Evolutionary conservation across 1,140 invertebrate genomes (phyloP).

Genomic region (Copidosoma floridanum): DNA sequence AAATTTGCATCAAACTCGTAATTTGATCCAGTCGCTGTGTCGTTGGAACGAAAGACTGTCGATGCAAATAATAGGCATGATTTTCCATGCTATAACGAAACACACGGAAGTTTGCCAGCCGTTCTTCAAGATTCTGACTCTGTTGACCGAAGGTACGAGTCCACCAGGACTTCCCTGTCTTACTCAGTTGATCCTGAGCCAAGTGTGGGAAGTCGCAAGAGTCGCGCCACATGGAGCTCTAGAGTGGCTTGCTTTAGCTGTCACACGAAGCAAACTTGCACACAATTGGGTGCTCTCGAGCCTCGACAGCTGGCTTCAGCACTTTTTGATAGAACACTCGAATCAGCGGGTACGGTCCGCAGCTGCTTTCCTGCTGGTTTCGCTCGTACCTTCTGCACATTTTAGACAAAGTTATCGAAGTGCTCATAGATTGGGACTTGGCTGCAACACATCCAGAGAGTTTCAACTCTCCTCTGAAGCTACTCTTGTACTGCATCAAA

Average conservation of each 20-base stretch:
- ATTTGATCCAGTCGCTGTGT: conserved; percentile 87
- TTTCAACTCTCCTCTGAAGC: conserved; percentile 68
- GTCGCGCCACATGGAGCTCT: conserved; percentile 85
- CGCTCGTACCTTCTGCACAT: conserved; percentile 81
- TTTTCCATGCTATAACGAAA: conserved; percentile 85
- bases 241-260: conserved; percentile 81
- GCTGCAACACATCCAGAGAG: conserved; percentile 50
- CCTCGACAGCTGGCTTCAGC: conserved; percentile 86
- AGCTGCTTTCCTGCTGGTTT: conserved; percentile 82
- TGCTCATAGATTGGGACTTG: conserved; percentile 57
- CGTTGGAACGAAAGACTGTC: conserved; percentile 86
- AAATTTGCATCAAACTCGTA: conserved; percentile 87
- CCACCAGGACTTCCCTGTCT: conserved; percentile 82
- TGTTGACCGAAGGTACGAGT: conserved; percentile 73
- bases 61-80: conserved; percentile 80
- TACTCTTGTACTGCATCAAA: conserved; percentile 76
- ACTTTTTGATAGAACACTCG: conserved; percentile 80
- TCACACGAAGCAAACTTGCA: conserved; percentile 84
- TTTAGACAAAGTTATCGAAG: conserved; percentile 82
- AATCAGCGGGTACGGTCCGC: conserved; percentile 84
- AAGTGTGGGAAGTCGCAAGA: conserved; percentile 88
- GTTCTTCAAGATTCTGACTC: conserved; percentile 86
- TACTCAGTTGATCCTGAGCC: conserved; percentile 80
- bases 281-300: conserved; percentile 85
- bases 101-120: conserved; percentile 86